Base-by-base conservation (phyloP, 2,797 vertebrate genomes). In the Hippoglossus hippoglossus region DNA sequence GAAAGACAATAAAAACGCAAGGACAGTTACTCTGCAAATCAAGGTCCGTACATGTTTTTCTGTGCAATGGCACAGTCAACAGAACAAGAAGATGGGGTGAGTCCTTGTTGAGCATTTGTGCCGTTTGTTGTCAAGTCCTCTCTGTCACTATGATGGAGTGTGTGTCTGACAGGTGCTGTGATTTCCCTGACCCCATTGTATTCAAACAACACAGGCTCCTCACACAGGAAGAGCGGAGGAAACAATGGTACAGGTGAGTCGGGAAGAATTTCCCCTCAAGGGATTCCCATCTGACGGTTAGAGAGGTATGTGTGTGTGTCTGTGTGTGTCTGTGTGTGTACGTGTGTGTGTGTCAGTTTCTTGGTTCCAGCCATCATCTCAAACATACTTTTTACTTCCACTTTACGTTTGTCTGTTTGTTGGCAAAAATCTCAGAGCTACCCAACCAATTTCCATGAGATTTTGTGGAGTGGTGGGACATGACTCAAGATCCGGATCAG, bases 181-280 rank as follows among this genome's bases (percentile, higher is more conserved):
- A 83, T 90, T 90, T 82, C 39, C 44, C 68, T 91, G 90, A 92
- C 89, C 88, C 78, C 87, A 87, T 90, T 93, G 91, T 93, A 88
- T 91, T 91, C 83, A 90, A 90, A 90, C 91, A 92, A 89, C 88
- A 90, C 76, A 63, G 78, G 57, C 79, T 90, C 71, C 86, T 90
- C 85, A 82, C 72, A 91, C 92, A 93, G 91, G 91, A 92, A 93
- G 91, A 88, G 84, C 57, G 74, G 22, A 63, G 52, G 77, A 77
- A 83, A 90, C 88, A 92, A 89, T 88, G 63, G 83, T 88, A 83
- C 87, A 92, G 87, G 91, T 92, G 89, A 87, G 80, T 84, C 34
- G 71, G 56, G 67, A 71, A 85, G 80, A 80, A 85, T 80, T 81
- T 57, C 21, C 88, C 89, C 87, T 69, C 25, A 34, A 75, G 89